Evolutionary conservation across 2,888 invertebrate species (phyloP).

Genomic region (Tenthredo livida): DNA sequence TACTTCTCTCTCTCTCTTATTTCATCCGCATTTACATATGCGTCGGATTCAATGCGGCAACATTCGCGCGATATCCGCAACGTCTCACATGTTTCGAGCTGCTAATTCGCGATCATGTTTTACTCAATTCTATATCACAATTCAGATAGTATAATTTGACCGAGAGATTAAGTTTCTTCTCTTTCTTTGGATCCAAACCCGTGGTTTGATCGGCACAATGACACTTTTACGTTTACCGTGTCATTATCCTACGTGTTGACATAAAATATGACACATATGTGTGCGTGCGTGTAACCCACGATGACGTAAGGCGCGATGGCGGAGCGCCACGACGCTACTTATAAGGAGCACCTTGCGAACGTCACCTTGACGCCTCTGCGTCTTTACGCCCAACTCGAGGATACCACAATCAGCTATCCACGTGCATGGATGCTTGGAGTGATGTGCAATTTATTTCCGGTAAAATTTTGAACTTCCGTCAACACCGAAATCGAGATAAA

Average conservation of each 20-base stretch:
- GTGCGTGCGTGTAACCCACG: background rate
- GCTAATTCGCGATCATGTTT: background rate
- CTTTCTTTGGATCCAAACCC: too few species aligned
- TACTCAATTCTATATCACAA: background rate
- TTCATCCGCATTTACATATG: conserved; percentile 3
- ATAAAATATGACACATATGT: background rate
- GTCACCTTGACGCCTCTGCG: conserved; percentile 50
- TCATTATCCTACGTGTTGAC: conserved; percentile 22
- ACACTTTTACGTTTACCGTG: background rate
- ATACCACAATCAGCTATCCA: background rate
- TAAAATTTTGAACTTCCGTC: background rate
- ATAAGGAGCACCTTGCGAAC: conserved; percentile 53
- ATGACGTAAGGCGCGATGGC: conserved; percentile 45
- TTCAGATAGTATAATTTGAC: background rate
- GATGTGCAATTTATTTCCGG: background rate
- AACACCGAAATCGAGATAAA: too few species aligned
- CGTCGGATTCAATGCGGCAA: conserved; percentile 3
- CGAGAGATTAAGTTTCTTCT: background rate
- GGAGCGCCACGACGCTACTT: conserved; percentile 51
- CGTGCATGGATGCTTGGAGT: background rate
- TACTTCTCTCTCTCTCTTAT: background rate
- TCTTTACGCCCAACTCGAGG: conserved; percentile 27
- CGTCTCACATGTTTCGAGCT: background rate
- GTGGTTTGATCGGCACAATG: conserved; percentile 9
- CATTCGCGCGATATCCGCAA: background rate